Evolutionary conservation across 92 coral and sea anemone species (phyloP), one percentile per base, ranked within the genome.

Genomic region (Palythoa heliodiscus): DNA sequence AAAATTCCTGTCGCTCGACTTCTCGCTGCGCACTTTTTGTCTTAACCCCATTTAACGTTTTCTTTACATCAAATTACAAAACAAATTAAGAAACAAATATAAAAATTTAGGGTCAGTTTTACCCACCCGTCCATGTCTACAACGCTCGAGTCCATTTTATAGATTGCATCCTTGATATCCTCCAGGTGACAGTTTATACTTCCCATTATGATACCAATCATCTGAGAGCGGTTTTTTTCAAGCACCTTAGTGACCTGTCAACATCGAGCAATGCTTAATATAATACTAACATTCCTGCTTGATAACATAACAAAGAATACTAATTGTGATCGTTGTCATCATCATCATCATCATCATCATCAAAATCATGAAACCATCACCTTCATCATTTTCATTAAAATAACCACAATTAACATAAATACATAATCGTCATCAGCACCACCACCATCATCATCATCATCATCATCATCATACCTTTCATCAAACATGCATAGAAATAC

Each of bases 121-220:
- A 54, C 92, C 83, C 78, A 96, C 98, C 98, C 95, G 38, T 96
- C 98, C 96, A 96, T 91, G 55, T 96, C 98, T 8, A 96, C 89
- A 29, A 92, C 91, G 73, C 93, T 90, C 17, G 96, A 91, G 86
- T 96, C 98, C 98, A 96, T 96, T 61, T 94, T 96, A 85, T 96
- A 96, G 70, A 96, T 88, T 8, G 98, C 98, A 14, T 94, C 92
- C 64, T 89, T 94, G 68, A 96, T 89, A 77, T 96, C 98, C 50
- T 92, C 96, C 57, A 96, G 87, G 76, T 95, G 92, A 88, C 98
- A 94, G 87, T 84, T 94, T n/a, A 96, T 86, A 35, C 98, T 96
- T 47, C 98, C 95, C 98, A 94, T 96, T 58, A 94, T 96, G 69
- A 96, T 96, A 5, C 98, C 98, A 60, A 96, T 96, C 24, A 94